Evolutionary conservation across 2,113 vertebrate genomes (phyloP), one percentile per base, ranked within the genome.

Genomic region (Sinosuthora webbiana): DNA sequence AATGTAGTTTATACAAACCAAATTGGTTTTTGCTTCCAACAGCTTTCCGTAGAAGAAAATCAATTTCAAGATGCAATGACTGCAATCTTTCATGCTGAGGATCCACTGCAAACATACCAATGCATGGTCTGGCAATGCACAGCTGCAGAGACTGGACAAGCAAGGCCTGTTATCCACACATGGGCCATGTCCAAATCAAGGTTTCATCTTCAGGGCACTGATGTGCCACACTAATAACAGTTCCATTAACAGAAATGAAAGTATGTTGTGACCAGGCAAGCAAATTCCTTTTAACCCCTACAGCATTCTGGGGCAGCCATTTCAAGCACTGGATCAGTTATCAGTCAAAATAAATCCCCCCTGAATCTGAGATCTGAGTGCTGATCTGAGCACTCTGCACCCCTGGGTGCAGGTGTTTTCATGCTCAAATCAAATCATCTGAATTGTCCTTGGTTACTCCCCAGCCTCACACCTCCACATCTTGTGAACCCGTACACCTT

Each of bases 1-100:
- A 94, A 93, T 63, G 76, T 45, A 95, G 87, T 95, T 96, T 94
- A 92, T 95, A 95, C 69, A 94, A 95, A 94, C 90, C 79, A 97
- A 96, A 97, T 96, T 90, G 82, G 76, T 93, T 96, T 97, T 96
- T 93, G 81, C 95, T 96, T 96, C 79, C 17, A 93, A 94, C 84
- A 83, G 62, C 73, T 93, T 90, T 89, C 87, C 0, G 1, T 94
- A 95, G 82, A 84, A 84, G 69, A 95, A 97, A 97, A 96, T 95
- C 73, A 96, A 97, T 97, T 96, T 90, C 50, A 63, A 57, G 89
- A 94, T 71, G 86, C 79, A 65, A 55, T 25, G 69, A 22, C 59
- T 93, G 89, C 30, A 49, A 94, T 97, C 90, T 89, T 90, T 95
- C 93, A 96, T 42, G 65, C 71, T 50, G 87, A 94, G 82, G 90